phyloP scores from a whole-genome alignment of 2,888 invertebrate genomes.

The Drosophila gaucha region DNA sequence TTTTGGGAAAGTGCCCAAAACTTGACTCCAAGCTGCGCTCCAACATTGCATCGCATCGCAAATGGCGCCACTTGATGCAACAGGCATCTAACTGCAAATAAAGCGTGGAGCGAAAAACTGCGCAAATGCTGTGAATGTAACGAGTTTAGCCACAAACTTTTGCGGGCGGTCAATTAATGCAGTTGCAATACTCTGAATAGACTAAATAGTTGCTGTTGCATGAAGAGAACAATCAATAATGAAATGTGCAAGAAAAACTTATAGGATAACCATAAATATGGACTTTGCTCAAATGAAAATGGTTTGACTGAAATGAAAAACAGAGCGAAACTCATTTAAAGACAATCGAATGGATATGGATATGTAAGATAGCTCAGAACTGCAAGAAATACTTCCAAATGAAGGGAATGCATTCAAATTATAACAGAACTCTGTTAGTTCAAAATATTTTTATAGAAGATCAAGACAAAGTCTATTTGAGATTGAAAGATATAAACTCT shows the following conservation, averaged over 20 bases:
- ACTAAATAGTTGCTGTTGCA: background rate
- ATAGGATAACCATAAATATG: background rate
- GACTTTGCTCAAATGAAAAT: too few relatives aligned
- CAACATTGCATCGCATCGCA: constrained; percentile 8
- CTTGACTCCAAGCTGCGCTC: constrained; percentile 16
- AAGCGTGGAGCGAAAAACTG: background rate
- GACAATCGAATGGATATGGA: background rate
- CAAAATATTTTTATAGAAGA: too few relatives aligned
- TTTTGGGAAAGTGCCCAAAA: constrained; percentile 46
- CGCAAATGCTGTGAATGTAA: background rate
- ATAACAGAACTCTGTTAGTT: too few relatives aligned
- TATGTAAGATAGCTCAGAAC: too few relatives aligned
- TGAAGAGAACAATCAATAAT: background rate
- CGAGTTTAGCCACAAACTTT: background rate
- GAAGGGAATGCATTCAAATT: background rate
- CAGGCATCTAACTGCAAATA: background rate
- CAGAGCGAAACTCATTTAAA: background rate
- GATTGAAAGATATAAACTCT: too few relatives aligned
- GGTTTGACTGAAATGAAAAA: background rate
- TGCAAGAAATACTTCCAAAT: background rate
- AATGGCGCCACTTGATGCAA: constrained; percentile 40
- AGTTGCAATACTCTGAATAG: background rate
- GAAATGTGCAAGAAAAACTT: background rate
- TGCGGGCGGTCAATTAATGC: constrained; percentile 1
- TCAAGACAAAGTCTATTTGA: too few relatives aligned